phyloP scores from a whole-genome alignment of 1,140 invertebrate genomes.

The Triops cancriformis region DNA sequence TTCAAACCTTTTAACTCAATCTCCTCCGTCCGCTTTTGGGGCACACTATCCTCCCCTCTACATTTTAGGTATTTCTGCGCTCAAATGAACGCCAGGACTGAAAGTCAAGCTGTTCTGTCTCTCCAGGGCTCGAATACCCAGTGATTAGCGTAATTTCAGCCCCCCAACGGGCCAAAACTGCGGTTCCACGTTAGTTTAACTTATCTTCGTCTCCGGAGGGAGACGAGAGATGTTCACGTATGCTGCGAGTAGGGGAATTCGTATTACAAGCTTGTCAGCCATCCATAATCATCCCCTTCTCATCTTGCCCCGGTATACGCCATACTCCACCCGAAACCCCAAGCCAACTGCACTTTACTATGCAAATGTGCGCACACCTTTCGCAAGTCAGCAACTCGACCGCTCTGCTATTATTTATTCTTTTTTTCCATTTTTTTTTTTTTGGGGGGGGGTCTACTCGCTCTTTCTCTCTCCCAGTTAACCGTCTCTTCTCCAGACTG shows the following conservation, averaged over 20 bases:
- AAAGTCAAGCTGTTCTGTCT: background rate
- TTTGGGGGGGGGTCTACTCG: too few relatives aligned
- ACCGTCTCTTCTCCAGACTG: background rate
- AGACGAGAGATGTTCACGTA: too few relatives aligned
- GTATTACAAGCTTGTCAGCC: background rate
- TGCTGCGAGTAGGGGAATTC: background rate
- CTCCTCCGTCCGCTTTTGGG: background rate
- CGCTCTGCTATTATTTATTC: background rate
- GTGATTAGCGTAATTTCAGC: background rate
- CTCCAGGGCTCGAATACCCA: background rate
- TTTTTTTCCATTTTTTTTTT: too few relatives aligned
- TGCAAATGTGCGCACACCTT: slow-evolving; percentile 2
- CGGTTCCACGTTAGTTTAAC: background rate
- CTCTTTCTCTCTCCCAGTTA: too few relatives aligned
- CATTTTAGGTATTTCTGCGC: too few relatives aligned
- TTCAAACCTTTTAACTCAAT: background rate
- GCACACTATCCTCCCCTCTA: too few relatives aligned
- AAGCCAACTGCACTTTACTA: background rate
- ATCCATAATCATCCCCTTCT: background rate
- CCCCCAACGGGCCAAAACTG: background rate
- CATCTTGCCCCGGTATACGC: background rate
- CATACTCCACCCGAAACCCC: background rate
- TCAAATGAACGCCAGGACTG: too few relatives aligned
- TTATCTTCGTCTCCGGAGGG: background rate
- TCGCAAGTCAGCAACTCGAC: slow-evolving; percentile 8